These are phyloP conservation scores for Rana temporaria DNA, from an alignment of 2,113 vertebrate species.

Conservation along the genomic window DNA sequence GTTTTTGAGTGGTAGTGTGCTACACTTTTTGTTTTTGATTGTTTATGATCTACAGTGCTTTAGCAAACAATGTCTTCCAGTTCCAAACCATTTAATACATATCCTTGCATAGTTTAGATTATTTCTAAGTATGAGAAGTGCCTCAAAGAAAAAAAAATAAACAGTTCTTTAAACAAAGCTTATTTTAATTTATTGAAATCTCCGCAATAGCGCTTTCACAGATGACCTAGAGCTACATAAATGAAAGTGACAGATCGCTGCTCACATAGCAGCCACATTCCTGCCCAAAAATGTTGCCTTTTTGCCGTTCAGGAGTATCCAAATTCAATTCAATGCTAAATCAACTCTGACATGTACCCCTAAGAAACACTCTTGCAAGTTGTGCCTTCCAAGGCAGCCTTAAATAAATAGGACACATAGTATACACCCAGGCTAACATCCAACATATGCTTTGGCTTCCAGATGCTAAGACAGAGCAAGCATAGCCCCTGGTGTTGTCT, in stretches of 20 bases:
- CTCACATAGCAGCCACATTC: conserved; percentile 85
- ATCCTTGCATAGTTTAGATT: no score
- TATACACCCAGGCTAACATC: conserved; percentile 96
- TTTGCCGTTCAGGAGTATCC: conserved; percentile 90
- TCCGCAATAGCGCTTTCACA: conserved; percentile 63
- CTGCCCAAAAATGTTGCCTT: conserved; percentile 84
- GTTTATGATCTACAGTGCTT: no score
- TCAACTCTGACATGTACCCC: conserved; percentile 98
- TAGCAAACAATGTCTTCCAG: no score
- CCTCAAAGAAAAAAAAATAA: background rate
- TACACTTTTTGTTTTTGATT: no score
- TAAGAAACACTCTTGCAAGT: conserved; percentile 96
- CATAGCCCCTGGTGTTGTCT: conserved; percentile 83
- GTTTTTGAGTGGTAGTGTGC: no score
- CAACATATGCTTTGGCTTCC: conserved; percentile 96
- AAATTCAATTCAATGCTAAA: conserved; percentile 90
- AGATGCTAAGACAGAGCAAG: conserved; percentile 82
- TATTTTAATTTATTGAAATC: conserved; percentile 58
- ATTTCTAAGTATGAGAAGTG: background rate
- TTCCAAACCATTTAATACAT: no score
- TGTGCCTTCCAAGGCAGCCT: conserved; percentile 90
- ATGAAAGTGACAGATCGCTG: conserved; percentile 90
- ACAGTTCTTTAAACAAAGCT: conserved; percentile 60
- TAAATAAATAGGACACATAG: conserved; percentile 97
- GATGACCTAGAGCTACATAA: conserved; percentile 80